These are phyloP conservation scores for Crepidodera aurea DNA, from an alignment of 2,888 invertebrate genomes.

Conservation along the genomic window DNA sequence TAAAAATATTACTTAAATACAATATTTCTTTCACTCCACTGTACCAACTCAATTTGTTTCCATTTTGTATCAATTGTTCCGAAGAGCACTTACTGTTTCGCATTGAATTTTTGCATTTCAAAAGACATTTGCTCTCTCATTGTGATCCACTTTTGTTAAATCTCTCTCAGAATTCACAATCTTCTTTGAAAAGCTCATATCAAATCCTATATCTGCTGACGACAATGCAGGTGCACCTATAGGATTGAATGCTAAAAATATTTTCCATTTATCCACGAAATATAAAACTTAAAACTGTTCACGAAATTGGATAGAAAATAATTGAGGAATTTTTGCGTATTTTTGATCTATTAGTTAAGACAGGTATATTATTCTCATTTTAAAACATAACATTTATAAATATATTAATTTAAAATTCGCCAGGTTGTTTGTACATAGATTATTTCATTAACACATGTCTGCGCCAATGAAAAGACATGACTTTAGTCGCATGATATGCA, in stretches of 20 bases:
- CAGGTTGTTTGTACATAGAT: too few relatives aligned
- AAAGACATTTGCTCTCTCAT: constrained; percentile 24
- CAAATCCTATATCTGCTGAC: constrained; percentile 17
- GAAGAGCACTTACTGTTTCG: constrained; percentile 20
- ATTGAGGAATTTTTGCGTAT: too few relatives aligned
- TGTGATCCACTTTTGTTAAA: constrained; percentile 27
- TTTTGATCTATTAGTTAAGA: too few relatives aligned
- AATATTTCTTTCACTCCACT: too few relatives aligned
- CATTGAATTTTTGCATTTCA: constrained; percentile 23
- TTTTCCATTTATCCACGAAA: background rate
- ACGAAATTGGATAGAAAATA: background rate
- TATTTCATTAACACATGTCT: too few relatives aligned
- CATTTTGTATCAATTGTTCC: constrained; percentile 12
- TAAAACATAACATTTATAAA: too few relatives aligned
- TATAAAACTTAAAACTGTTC: background rate
- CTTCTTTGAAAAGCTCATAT: constrained; percentile 20
- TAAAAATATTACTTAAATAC: too few relatives aligned
- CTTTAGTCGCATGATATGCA: too few relatives aligned
- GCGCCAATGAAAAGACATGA: too few relatives aligned
- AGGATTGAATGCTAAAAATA: background rate
- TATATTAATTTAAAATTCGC: too few relatives aligned
- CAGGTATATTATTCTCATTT: too few relatives aligned
- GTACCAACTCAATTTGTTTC: constrained; percentile 22
- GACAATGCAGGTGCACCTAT: constrained; percentile 13
- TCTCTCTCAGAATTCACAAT: constrained; percentile 26